Evolutionary conservation across 2,797 vertebrate species (phyloP).

Genomic region (Pantherophis vulpinus): DNA sequence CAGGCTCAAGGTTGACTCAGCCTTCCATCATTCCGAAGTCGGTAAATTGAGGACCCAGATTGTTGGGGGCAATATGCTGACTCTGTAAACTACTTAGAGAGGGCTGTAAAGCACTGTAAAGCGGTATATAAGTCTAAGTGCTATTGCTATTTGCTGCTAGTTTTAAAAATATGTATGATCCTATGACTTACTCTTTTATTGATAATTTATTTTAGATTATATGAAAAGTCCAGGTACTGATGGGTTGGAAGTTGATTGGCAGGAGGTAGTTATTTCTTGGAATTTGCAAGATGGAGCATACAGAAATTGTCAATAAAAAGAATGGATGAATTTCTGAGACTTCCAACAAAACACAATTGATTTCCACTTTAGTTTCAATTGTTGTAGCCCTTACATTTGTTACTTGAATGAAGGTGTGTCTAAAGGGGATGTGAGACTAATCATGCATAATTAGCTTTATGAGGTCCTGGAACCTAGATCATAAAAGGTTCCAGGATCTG

Average conservation of each 20-base stretch:
- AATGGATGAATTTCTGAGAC: background rate
- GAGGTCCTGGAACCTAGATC: background rate
- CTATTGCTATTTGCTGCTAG: background rate
- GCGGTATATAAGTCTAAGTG: too few relatives aligned
- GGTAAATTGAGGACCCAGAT: too few relatives aligned
- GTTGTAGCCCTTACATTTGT: background rate
- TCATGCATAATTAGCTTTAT: background rate
- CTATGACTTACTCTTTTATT: background rate
- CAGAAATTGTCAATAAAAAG: background rate
- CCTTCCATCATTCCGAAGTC: too few relatives aligned
- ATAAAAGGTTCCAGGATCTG: background rate
- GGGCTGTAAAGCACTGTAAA: too few relatives aligned
- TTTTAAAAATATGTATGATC: background rate
- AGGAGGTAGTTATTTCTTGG: background rate
- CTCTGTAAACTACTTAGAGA: too few relatives aligned
- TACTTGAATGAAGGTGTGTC: background rate
- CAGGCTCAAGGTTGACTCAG: too few relatives aligned
- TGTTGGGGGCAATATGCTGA: too few relatives aligned
- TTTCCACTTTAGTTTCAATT: background rate
- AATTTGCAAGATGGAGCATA: background rate
- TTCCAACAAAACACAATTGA: background rate
- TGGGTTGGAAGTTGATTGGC: background rate
- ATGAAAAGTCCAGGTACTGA: background rate
- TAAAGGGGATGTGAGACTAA: background rate
- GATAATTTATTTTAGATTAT: background rate